A percentile compares a stretch with the other conserved stretches of the same genome.
Conservation (phyloP, 2,113 vertebrate species). For the Plecotus auritus region DNA sequence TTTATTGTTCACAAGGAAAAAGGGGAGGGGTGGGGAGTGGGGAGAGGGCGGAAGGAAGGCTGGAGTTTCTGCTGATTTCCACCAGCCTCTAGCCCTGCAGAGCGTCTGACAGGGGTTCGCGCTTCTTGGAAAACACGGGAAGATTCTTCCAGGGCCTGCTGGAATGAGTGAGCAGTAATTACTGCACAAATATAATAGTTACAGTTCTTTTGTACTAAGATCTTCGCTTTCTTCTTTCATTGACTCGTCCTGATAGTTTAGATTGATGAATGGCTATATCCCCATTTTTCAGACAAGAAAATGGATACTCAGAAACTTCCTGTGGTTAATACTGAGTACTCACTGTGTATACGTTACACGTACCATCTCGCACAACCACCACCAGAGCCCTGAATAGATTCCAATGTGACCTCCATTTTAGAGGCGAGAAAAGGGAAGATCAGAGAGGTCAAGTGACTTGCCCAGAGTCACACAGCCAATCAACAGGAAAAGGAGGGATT, state of each 20-base stretch:
- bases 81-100: fast-evolving
- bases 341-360: fast-evolving
- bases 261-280: no score
- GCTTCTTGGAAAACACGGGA: background rate
- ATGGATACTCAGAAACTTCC: background rate
- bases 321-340: background rate
- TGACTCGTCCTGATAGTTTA: fast-evolving
- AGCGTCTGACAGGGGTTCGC: background rate
- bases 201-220: background rate
- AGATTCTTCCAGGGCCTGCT: background rate
- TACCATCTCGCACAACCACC: fast-evolving
- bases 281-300: background rate
- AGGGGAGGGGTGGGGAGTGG: background rate
- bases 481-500: background rate
- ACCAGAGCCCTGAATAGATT: fast-evolving
- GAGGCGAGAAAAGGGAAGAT: background rate
- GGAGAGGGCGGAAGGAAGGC: background rate
- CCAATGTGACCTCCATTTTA: fast-evolving
- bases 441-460: background rate
- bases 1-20: slow-evolving; percentile 49
- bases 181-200: background rate
- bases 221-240: background rate
- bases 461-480: background rate
- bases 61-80: background rate
- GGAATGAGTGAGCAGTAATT: background rate